Conservation (phyloP, 2,113 vertebrate genomes). For the Physeter macrocephalus region DNA sequence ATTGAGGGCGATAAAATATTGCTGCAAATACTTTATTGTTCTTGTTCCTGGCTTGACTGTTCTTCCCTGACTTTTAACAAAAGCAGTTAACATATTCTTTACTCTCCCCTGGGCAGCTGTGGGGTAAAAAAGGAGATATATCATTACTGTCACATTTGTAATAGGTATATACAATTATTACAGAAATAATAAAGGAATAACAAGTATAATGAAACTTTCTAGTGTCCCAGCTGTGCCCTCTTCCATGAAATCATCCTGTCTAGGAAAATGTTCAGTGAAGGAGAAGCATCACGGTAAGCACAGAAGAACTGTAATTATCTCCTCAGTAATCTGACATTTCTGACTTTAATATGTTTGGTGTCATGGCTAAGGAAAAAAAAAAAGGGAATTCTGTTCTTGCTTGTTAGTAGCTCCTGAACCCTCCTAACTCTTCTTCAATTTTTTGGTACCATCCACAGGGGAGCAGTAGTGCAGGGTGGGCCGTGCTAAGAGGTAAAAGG, state of each 20-base stretch:
- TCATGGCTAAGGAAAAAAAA: not conserved
- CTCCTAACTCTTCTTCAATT: not conserved
- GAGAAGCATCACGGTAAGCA: not conserved
- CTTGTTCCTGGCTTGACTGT: not conserved
- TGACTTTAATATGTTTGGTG: conserved; percentile 46
- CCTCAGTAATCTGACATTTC: conserved; percentile 46
- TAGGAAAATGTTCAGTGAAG: conserved; percentile 41
- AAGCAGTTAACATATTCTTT: conserved; percentile 47
- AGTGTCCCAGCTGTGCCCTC: conserved; percentile 32
- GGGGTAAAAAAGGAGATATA: not conserved
- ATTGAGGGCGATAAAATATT: not conserved
- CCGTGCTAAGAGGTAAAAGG: not conserved
- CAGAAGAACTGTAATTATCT: conserved; percentile 61
- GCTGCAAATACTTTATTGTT: not conserved
- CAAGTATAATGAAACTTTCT: conserved; percentile 39
- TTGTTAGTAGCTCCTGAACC: not conserved
- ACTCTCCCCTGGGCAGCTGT: conserved; percentile 41
- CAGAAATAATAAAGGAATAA: conserved; percentile 40
- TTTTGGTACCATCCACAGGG: not conserved
- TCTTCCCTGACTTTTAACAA: conserved; percentile 54
- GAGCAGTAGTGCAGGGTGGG: not conserved
- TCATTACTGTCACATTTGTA: conserved; percentile 41
- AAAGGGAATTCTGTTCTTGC: not conserved
- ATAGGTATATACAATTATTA: conserved; percentile 46
- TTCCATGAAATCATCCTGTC: conserved; percentile 59